Evolutionary conservation across 2,888 invertebrate genomes (phyloP).

Genomic region (Drosophila subsilvestris): DNA sequence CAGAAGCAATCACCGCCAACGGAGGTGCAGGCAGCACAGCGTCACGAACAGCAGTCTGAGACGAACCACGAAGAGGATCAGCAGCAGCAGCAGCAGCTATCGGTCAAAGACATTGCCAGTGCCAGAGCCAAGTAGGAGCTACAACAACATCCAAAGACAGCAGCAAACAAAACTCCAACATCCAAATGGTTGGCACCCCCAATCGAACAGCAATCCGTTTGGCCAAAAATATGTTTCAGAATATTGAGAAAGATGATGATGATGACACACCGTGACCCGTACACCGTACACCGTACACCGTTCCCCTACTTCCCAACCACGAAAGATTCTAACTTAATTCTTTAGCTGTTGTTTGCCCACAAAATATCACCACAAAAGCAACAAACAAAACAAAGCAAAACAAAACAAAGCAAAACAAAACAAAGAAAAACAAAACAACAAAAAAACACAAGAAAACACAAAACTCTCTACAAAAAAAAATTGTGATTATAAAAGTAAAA

Average conservation of each 20-base stretch:
- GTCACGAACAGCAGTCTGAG: constrained; percentile 16
- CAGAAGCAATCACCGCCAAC: constrained; percentile 1
- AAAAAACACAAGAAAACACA: constrained; percentile 21
- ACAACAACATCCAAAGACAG: not conserved
- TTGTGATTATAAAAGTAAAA: not conserved
- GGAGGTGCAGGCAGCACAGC: not conserved
- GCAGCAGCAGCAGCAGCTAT: constrained; percentile 6
- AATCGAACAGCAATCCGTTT: not conserved
- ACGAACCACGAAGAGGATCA: constrained; percentile 18
- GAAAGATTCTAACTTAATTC: constrained; percentile 36
- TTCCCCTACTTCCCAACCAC: not conserved
- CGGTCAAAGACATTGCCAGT: constrained; percentile 3
- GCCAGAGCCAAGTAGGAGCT: constrained; percentile 12
- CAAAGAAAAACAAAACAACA: not conserved
- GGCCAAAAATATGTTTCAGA: not conserved
- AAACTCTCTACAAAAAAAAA: constrained; percentile 1
- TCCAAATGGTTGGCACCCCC: not conserved
- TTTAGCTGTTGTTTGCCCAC: constrained; percentile 30
- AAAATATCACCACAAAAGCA: constrained; percentile 34
- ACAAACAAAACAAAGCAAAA: constrained; percentile 31
- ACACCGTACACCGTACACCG: not conserved
- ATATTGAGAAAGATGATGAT: not conserved
- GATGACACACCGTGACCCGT: too few species aligned
- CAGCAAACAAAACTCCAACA: constrained; percentile 27
- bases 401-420: constrained; percentile 34